Percentiles rank a stretch among this genome's conserved stretches.
Evolutionary conservation across 2,888 invertebrate species (phyloP).

Genomic region (Lumbricus terrestris): DNA sequence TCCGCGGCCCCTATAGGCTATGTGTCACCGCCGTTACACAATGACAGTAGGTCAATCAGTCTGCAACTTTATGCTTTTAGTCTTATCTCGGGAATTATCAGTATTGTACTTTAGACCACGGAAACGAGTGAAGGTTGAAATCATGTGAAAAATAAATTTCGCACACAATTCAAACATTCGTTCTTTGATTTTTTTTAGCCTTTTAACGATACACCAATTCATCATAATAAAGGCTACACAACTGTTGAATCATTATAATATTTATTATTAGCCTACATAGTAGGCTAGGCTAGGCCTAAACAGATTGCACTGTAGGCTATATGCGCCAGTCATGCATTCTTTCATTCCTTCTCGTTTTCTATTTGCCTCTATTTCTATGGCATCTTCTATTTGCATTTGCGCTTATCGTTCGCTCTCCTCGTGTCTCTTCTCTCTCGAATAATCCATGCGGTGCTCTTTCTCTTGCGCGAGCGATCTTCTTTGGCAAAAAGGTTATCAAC

Average conservation of each 20-base stretch:
- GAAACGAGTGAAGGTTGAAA: background rate
- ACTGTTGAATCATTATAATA: too few relatives aligned
- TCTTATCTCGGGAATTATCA: background rate
- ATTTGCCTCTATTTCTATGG: background rate
- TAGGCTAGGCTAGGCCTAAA: too few relatives aligned
- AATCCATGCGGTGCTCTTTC: background rate
- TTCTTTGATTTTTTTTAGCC: background rate
- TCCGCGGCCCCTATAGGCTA: background rate
- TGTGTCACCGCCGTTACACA: too few relatives aligned
- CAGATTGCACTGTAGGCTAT: background rate
- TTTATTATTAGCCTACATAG: too few relatives aligned
- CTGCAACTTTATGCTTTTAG: background rate
- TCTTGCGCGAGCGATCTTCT: too few relatives aligned
- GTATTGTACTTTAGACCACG: background rate
- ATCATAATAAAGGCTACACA: background rate
- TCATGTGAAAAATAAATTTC: background rate
- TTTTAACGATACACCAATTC: background rate
- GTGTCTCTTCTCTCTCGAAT: background rate
- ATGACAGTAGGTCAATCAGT: background rate
- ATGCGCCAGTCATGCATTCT: background rate
- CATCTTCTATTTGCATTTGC: background rate
- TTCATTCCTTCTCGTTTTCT: background rate
- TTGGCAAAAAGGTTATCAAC: too few relatives aligned
- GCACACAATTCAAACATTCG: background rate
- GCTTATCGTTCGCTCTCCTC: background rate